Evolutionary conservation across 2,113 vertebrate species (phyloP).

Genomic region (Chaenocephalus aceratus): DNA sequence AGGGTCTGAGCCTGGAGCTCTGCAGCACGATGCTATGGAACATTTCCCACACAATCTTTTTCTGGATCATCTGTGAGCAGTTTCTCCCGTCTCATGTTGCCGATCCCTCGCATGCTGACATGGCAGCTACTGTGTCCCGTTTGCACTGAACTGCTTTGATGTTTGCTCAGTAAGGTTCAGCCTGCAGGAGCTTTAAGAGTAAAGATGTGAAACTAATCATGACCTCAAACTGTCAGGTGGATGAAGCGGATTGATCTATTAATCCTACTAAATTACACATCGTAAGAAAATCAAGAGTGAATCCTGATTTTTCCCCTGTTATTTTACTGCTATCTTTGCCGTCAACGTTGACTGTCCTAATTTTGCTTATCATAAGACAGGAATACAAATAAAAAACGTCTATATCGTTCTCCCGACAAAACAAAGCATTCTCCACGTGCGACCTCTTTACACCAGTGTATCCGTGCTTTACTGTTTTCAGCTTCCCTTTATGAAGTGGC

Average conservation of each 20-base stretch:
- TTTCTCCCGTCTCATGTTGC: background rate
- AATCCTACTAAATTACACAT: conserved; percentile 5
- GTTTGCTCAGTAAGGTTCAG: background rate
- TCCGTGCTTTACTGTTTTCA: background rate
- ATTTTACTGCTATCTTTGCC: background rate
- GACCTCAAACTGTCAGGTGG: conserved; percentile 4
- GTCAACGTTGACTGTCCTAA: background rate
- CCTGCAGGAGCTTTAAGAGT: background rate
- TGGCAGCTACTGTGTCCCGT: background rate
- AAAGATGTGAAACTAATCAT: background rate
- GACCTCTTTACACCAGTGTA: background rate
- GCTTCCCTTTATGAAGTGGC: background rate
- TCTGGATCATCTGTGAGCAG: background rate
- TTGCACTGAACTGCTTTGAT: background rate
- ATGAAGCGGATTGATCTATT: background rate
- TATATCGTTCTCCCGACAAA: background rate
- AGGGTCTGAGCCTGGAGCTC: too few species aligned
- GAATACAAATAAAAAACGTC: background rate
- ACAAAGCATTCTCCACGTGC: background rate
- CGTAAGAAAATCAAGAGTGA: background rate
- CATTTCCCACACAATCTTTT: background rate
- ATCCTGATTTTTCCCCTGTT: background rate
- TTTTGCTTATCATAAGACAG: background rate
- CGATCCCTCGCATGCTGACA: background rate
- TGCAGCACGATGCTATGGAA: too few species aligned